phyloP scores from a whole-genome alignment of 2,888 invertebrate genomes.

The Microdon myrmicae region DNA sequence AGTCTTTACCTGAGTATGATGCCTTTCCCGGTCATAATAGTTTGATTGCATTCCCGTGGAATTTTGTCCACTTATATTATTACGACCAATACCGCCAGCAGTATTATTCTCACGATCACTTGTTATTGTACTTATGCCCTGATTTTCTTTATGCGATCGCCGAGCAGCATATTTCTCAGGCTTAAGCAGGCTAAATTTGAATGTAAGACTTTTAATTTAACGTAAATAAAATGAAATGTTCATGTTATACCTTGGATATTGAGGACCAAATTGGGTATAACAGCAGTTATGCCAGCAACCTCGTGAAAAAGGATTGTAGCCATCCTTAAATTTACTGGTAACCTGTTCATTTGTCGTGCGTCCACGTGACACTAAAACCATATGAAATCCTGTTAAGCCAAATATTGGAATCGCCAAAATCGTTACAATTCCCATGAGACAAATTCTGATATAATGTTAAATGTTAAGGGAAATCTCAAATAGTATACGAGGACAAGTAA shows the following conservation, averaged over 20 bases:
- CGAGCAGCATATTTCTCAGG: conserved; percentile 76
- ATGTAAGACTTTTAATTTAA: conserved; percentile 29
- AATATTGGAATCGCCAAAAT: conserved; percentile 95
- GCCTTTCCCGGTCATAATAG: conserved; percentile 69
- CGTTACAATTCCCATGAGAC: conserved; percentile 90
- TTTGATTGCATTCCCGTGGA: conserved; percentile 68
- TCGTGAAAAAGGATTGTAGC: conserved; percentile 96
- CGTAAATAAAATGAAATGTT: not conserved
- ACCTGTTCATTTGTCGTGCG: conserved; percentile 99
- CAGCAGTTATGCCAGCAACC: conserved; percentile 97
- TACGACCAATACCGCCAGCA: conserved; percentile 64
- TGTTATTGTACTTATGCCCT: conserved; percentile 66
- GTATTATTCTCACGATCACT: conserved; percentile 69
- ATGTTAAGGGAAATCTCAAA: conserved; percentile 54
- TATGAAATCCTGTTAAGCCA: conserved; percentile 97
- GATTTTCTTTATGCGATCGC: conserved; percentile 69
- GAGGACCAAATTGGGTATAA: conserved; percentile 94
- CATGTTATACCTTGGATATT: conserved; percentile 89
- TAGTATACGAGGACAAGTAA: too few species aligned
- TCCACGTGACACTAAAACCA: conserved; percentile 94
- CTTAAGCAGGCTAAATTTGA: conserved; percentile 70
- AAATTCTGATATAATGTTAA: conserved; percentile 72
- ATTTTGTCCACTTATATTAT: conserved; percentile 65
- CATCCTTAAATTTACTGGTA: conserved; percentile 98
- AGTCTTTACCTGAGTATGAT: conserved; percentile 93